Conservation (phyloP, 2,113 vertebrate genomes). For the Oenanthe oenanthe region DNA sequence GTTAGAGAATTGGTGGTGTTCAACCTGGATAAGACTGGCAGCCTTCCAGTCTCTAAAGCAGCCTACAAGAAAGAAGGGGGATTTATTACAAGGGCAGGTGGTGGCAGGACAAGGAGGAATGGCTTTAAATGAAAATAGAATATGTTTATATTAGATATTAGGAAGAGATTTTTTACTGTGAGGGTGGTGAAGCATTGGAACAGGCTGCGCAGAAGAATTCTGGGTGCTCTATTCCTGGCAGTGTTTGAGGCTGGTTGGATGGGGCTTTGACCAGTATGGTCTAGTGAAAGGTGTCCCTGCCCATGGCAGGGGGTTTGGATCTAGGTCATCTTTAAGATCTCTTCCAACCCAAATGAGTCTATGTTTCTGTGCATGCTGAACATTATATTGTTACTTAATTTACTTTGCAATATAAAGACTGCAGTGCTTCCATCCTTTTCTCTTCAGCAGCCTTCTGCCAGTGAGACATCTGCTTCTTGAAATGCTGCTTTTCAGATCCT, state of each 20-base stretch:
- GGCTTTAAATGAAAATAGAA: not conserved
- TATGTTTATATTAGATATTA: not conserved
- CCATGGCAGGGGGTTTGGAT: not conserved
- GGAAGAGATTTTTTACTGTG: not conserved
- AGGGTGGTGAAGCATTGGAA: not conserved
- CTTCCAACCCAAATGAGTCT: not conserved
- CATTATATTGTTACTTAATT: not conserved
- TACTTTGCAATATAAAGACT: not conserved
- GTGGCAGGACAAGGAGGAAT: not conserved
- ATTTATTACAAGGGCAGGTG: not conserved
- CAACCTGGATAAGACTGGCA: no score
- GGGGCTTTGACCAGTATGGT: not conserved
- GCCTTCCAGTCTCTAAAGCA: no score
- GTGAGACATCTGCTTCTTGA: not conserved
- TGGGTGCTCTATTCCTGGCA: not conserved
- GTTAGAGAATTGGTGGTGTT: no score
- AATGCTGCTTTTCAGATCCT: not conserved
- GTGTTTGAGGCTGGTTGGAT: not conserved
- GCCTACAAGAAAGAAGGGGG: no score
- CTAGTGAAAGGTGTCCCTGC: not conserved
- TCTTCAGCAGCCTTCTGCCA: not conserved
- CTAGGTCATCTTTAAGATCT: not conserved
- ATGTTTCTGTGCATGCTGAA: not conserved
- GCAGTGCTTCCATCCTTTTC: not conserved
- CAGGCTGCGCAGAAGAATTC: not conserved